These are phyloP conservation scores for Uropetala carovei DNA, from an alignment of 2,888 invertebrate genomes.

Conservation along the genomic window DNA sequence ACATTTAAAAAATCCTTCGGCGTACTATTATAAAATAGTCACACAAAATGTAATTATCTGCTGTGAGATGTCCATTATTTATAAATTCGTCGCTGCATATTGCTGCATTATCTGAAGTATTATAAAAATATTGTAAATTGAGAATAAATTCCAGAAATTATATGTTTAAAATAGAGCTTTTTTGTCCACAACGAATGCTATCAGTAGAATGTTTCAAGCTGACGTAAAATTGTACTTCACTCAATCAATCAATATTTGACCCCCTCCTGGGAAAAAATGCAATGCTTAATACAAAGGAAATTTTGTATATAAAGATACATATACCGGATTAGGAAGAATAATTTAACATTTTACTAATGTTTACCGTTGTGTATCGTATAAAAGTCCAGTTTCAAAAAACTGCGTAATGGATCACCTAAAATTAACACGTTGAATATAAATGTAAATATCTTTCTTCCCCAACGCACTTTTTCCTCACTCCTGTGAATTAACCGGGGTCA, in stretches of 20 bases:
- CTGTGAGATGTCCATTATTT: too few species aligned
- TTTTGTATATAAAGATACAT: slow-evolving; percentile 37
- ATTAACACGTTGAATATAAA: not conserved
- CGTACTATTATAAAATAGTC: not conserved
- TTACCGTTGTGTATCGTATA: not conserved
- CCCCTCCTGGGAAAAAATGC: slow-evolving; percentile 67
- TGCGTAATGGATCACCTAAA: not conserved
- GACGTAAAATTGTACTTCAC: slow-evolving; percentile 44
- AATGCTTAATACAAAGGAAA: slow-evolving; percentile 50
- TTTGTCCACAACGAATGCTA: not conserved
- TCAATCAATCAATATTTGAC: slow-evolving; percentile 68
- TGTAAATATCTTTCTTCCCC: not conserved
- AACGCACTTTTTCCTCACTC: slow-evolving; percentile 57
- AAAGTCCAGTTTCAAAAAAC: not conserved
- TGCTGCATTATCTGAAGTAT: not conserved
- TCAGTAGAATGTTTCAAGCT: slow-evolving; percentile 34
- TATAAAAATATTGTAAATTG: not conserved
- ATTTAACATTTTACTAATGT: not conserved
- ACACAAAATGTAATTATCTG: too few species aligned
- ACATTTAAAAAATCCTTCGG: not conserved
- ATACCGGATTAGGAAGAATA: not conserved
- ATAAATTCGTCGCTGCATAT: too few species aligned
- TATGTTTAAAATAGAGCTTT: not conserved
- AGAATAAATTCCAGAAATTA: not conserved
- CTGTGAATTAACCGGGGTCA: slow-evolving; percentile 66